A percentile compares a stretch with the other conserved stretches of the same genome.
phyloP scores from a whole-genome alignment of 1,140 invertebrate species.

The Platyscapa corneri region DNA sequence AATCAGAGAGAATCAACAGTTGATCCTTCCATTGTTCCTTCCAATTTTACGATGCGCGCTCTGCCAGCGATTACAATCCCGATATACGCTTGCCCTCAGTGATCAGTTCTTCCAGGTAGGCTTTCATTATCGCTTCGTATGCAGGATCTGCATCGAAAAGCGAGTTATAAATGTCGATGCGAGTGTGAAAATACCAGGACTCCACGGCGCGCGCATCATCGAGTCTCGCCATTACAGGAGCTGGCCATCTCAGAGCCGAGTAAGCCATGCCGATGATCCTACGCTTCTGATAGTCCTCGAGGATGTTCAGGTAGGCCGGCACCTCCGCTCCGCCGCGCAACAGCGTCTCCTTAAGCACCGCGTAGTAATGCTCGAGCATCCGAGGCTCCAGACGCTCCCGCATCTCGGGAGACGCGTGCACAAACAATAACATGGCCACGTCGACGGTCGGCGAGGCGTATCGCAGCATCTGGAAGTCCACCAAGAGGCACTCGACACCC shows the following conservation, averaged over 20 bases:
- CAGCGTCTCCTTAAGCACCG: neutral
- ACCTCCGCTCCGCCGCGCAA: too few relatives aligned
- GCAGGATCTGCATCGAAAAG: neutral
- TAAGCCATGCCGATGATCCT: conserved; percentile 10
- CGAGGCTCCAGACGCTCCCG: neutral
- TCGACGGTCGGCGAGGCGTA: conserved; percentile 38
- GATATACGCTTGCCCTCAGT: conserved; percentile 7
- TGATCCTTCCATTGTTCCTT: too few relatives aligned
- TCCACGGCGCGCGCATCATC: neutral
- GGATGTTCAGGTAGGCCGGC: neutral
- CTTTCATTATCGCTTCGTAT: neutral
- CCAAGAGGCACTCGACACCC: neutral
- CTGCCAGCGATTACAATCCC: neutral
- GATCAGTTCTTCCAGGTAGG: neutral
- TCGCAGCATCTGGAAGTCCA: conserved; percentile 43
- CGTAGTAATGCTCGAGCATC: conserved; percentile 28
- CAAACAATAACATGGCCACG: conserved; percentile 24
- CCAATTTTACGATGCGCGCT: neutral
- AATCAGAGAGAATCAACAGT: too few relatives aligned
- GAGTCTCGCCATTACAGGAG: neutral
- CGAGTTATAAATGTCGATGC: conserved; percentile 2
- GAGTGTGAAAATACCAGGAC: conserved; percentile 27
- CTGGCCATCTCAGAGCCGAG: conserved; percentile 9
- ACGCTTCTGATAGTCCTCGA: neutral
- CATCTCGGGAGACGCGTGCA: neutral